A percentile compares a stretch with the other conserved stretches of the same genome.
Evolutionary conservation across 2,113 vertebrate genomes (phyloP).

Genomic region (Pteruthius melanotis): DNA sequence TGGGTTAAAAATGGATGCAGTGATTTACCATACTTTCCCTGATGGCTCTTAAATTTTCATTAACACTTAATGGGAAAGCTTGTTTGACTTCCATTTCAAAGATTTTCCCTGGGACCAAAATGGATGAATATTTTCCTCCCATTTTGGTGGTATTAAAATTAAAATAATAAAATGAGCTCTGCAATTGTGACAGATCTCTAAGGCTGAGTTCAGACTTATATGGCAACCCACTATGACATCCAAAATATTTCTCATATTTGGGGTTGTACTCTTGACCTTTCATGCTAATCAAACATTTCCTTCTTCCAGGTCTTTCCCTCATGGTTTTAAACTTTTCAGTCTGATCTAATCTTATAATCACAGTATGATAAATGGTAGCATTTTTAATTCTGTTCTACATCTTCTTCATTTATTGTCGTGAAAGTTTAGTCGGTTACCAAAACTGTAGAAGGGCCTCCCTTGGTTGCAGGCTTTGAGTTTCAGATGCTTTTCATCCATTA

Average conservation of each 20-base stretch:
- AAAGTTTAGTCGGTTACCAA: not conserved
- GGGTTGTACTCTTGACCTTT: not conserved
- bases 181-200: not conserved
- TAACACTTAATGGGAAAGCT: rapidly evolving
- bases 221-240: not conserved
- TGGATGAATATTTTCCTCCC: rapidly evolving
- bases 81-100: not conserved
- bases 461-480: not conserved
- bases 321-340: not conserved
- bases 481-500: not conserved
- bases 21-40: not conserved
- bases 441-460: not conserved
- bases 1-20: not conserved
- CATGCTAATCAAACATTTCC: not conserved
- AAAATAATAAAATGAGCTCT: not conserved
- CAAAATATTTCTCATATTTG: not conserved
- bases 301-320: not conserved
- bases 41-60: not conserved
- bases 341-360: not conserved
- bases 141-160: not conserved
- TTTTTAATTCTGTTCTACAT: not conserved
- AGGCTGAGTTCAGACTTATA: not conserved
- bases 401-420: not conserved
- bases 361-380: not conserved
- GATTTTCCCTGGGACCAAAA: not conserved